Evolutionary conservation across 2,797 vertebrate species (phyloP), one percentile per base, ranked within the genome.

Genomic region (Tragelaphus eurycerus): DNA sequence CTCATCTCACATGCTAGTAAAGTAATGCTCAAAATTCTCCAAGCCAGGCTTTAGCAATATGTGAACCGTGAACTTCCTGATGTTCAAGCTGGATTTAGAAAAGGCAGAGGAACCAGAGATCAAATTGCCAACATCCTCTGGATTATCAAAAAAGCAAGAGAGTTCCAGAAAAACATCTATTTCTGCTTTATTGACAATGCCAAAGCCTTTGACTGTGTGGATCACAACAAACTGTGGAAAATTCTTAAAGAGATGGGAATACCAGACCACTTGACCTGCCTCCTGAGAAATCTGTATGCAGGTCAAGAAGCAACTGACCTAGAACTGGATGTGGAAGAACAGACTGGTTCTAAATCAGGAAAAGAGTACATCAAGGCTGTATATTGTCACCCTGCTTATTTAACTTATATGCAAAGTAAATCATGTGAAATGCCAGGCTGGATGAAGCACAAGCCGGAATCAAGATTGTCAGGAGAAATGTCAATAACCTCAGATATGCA

Each of bases 1-100:
- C 29, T 7, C 1, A 31, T 62, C 14, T 62, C 60, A 62, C 14
- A 31, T 0, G 14, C 60, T 31, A 62, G 60, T 7, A 7, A 31
- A 62, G 60, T 62, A 62, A 62, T 62, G 6, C 29, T 62, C 60
- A 62, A 62, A 31, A 62, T 62, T 62, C 60, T 31, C 29, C 60
- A 62, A 62, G 60, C 29, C 60, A 7, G 60, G 29, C 60, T 62
- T 31, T 13, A 62, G 3, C 60, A 62, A 14, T 31, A 14, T 0
- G 1, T 62, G 14, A 62, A 62, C 14, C 0, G 0, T 62, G 29
- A 31, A 15, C 6, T 62, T 7, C 60, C 60, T 31, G 60, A 15
- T 62, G 29, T 62, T 62, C 29, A 62, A 62, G 60, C 3, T 62
- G 29, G 29, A 16, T 62, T 31, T 62, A 4, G 29, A 62, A 62